phyloP scores from a whole-genome alignment of 2,888 invertebrate species.

The Cryptosula pallasiana region DNA sequence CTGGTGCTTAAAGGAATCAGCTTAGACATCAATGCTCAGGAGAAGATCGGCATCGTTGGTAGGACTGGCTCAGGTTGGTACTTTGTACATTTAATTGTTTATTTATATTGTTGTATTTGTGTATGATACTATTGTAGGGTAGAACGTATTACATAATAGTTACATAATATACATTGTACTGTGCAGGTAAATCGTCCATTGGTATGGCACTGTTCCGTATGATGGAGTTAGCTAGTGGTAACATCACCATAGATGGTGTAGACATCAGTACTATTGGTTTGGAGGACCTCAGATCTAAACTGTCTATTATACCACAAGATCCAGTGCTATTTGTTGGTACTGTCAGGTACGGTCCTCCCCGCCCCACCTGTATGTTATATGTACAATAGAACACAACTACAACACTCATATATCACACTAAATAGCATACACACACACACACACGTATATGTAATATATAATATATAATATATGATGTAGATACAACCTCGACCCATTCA shows the following conservation, averaged over 20 bases:
- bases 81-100: too few relatives aligned
- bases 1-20: slow-evolving; percentile 22
- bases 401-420: too few relatives aligned
- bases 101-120: too few relatives aligned
- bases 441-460: too few relatives aligned
- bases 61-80: slow-evolving; percentile 23
- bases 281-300: slow-evolving; percentile 57
- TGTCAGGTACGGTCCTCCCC: slow-evolving; percentile 57
- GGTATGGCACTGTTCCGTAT: slow-evolving; percentile 61
- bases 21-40: slow-evolving; percentile 1
- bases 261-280: slow-evolving; percentile 57
- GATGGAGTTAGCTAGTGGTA: slow-evolving; percentile 58
- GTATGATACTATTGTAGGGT: too few relatives aligned
- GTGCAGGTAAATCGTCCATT: slow-evolving; percentile 60
- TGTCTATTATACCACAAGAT: slow-evolving; percentile 60
- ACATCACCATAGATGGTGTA: slow-evolving; percentile 58
- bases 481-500: slow-evolving; percentile 52
- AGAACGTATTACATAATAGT: too few relatives aligned
- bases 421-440: too few relatives aligned
- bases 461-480: slow-evolving; percentile 36
- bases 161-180: too few relatives aligned
- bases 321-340: slow-evolving; percentile 62
- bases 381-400: too few relatives aligned
- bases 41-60: slow-evolving; percentile 24
- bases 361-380: too few relatives aligned